Conservation (phyloP, 92 coral and sea anemone species). For the Palythoa grandiflora region DNA sequence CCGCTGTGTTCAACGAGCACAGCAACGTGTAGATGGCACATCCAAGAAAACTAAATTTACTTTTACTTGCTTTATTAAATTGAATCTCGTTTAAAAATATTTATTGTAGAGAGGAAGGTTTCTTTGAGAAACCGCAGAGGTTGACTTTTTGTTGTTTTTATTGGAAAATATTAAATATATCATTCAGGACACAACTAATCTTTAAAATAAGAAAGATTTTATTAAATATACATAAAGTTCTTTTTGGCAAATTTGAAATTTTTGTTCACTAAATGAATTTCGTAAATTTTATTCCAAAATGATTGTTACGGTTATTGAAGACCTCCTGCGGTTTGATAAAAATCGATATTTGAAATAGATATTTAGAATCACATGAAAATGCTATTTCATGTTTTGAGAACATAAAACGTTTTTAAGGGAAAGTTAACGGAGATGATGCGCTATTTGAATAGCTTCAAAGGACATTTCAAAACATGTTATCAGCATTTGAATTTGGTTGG, state of each 20-base stretch:
- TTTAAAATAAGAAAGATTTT: not conserved
- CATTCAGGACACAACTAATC: not conserved
- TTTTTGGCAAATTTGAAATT: not conserved
- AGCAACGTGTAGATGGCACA: slow-evolving; percentile 53
- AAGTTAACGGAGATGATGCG: not conserved
- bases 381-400: slow-evolving; percentile 22
- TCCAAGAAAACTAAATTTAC: slow-evolving; percentile 20
- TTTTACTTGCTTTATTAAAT: not conserved
- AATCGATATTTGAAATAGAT: not conserved
- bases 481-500: slow-evolving; percentile 4
- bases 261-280: not conserved
- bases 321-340: not conserved
- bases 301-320: not conserved
- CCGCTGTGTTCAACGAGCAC: slow-evolving; percentile 71
- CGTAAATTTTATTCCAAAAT: slow-evolving; percentile 16
- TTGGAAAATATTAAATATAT: not conserved
- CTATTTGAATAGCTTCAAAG: not conserved
- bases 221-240: not conserved
- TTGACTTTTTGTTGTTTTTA: not conserved
- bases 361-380: not conserved
- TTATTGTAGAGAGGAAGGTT: slow-evolving; percentile 36
- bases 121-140: not conserved
- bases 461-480: slow-evolving; percentile 2
- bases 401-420: not conserved
- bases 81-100: not conserved